Evolutionary conservation across 1,140 invertebrate genomes (phyloP), one percentile per base, ranked within the genome.

Genomic region (Atta cephalotes): DNA sequence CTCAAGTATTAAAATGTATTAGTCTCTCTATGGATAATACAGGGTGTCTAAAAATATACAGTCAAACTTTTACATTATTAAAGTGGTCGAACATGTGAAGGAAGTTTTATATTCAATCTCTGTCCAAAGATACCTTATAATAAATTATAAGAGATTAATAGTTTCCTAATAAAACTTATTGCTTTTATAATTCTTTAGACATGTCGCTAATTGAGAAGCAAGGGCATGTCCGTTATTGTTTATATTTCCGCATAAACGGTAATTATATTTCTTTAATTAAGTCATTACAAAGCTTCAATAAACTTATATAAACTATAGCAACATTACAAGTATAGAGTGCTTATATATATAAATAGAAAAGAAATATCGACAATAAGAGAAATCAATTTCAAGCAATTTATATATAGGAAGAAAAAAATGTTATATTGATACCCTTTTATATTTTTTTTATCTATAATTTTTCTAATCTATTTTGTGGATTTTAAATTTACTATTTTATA

Each of bases 261-360:
- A 45, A 65, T 77, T 66, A 74, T 6, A 62, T 84, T 84, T 65
- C 25, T 74, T 84, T 85, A 39, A 39, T 6, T 39, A 77, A 78
- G 39, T 72, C 39, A 28, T 58, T 12, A 79, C 12, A 28, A 53
- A 77, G 18, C 6, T 66, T 14, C 53, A 62, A 62, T 51, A 56
- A 79, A 77, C 5, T 79, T 85, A 35, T 49, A 74, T 71, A 63
- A 74, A 49, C 21, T 82, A 21, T 51, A 74, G 53, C 39, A 63
- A 49, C 25, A 25, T 25, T 25, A 85, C 76, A 45, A 78, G 53
- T 14, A 14, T 82, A 60, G 51, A 51, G 25, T 62, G 66, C 51
- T 88, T 88, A 66, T 86, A 88, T 53, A 82, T 78, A 51, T 79
- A 51, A 80, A 79, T 70, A 79, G 51, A 80, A 39, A 53, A 74